Percentiles rank a stretch among this genome's conserved stretches.
Conservation (phyloP, 1,140 invertebrate genomes). For the Macrocentrus cingulum region DNA sequence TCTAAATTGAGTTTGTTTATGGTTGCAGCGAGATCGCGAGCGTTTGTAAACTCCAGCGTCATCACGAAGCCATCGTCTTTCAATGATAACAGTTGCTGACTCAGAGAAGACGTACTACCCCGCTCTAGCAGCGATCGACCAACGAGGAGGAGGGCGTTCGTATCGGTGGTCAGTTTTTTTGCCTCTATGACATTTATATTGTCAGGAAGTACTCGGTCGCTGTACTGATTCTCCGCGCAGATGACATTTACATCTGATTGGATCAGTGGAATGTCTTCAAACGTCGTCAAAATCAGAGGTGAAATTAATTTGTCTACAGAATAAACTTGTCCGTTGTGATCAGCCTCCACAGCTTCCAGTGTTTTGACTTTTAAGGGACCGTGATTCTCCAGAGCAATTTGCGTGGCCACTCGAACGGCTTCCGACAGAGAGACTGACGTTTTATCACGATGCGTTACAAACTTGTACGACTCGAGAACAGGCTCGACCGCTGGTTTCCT, state of each 20-base stretch:
- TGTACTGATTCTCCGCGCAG: slow-evolving; percentile 42
- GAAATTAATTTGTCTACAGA: slow-evolving; percentile 54
- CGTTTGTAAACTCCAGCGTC: slow-evolving; percentile 46
- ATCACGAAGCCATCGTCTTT: slow-evolving; percentile 58
- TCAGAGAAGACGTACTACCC: slow-evolving; percentile 32
- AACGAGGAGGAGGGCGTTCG: slow-evolving; percentile 62
- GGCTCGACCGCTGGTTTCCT: slow-evolving; percentile 66
- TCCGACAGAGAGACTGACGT: slow-evolving; percentile 45
- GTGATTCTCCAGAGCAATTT: slow-evolving; percentile 80
- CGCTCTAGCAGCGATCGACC: slow-evolving; percentile 42
- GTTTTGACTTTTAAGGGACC: slow-evolving; percentile 69
- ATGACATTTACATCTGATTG: slow-evolving; percentile 62
- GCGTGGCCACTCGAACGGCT: slow-evolving; percentile 63
- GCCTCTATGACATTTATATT: slow-evolving; percentile 62
- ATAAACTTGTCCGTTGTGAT: slow-evolving; percentile 59
- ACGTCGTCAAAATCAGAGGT: slow-evolving; percentile 59
- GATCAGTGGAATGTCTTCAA: slow-evolving; percentile 66
- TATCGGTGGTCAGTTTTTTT: slow-evolving; percentile 63
- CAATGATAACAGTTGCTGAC: slow-evolving; percentile 39
- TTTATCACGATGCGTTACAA: slow-evolving; percentile 60
- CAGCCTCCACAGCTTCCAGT: slow-evolving; percentile 66
- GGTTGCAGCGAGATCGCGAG: slow-evolving; percentile 28
- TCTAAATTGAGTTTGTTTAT: slow-evolving; percentile 37
- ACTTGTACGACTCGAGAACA: slow-evolving; percentile 74
- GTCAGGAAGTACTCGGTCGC: slow-evolving; percentile 55